phyloP scores from a whole-genome alignment of 2,888 invertebrate genomes.

The Habrosyne pyritoides region DNA sequence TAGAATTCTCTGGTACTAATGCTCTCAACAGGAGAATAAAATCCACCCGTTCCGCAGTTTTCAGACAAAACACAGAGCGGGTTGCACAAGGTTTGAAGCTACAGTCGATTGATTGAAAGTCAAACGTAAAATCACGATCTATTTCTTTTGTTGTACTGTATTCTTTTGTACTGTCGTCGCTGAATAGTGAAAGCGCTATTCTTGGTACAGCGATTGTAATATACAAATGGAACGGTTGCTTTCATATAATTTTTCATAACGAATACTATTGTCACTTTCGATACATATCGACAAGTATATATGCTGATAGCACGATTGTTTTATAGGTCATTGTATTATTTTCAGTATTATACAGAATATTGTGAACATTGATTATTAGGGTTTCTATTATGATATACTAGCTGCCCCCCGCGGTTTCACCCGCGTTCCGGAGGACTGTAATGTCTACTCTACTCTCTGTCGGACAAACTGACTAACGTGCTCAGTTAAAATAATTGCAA shows the following conservation, averaged over 20 bases:
- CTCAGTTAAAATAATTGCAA: too few relatives aligned
- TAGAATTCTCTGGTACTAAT: neutral
- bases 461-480: too few relatives aligned
- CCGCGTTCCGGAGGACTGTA: too few relatives aligned
- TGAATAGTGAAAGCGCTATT: constrained; percentile 8
- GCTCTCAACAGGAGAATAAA: constrained; percentile 12
- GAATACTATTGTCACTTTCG: neutral
- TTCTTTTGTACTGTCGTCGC: constrained; percentile 9
- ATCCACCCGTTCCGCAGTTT: neutral
- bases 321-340: too few relatives aligned
- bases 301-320: too few relatives aligned
- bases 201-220: constrained; percentile 1
- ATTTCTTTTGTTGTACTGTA: constrained; percentile 7
- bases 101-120: constrained; percentile 10
- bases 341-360: too few relatives aligned
- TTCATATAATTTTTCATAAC: constrained; percentile 3
- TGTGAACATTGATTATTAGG: too few relatives aligned
- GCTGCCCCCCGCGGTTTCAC: too few relatives aligned
- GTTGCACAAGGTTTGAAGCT: constrained; percentile 7
- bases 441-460: too few relatives aligned
- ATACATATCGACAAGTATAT: too few relatives aligned
- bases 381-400: too few relatives aligned
- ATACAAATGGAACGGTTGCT: constrained; percentile 6
- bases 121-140: constrained; percentile 10
- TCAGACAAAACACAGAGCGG: constrained; percentile 3